Evolutionary conservation across 2,113 vertebrate species (phyloP), one percentile per base, ranked within the genome.

Genomic region (Cephalopterus ornatus): DNA sequence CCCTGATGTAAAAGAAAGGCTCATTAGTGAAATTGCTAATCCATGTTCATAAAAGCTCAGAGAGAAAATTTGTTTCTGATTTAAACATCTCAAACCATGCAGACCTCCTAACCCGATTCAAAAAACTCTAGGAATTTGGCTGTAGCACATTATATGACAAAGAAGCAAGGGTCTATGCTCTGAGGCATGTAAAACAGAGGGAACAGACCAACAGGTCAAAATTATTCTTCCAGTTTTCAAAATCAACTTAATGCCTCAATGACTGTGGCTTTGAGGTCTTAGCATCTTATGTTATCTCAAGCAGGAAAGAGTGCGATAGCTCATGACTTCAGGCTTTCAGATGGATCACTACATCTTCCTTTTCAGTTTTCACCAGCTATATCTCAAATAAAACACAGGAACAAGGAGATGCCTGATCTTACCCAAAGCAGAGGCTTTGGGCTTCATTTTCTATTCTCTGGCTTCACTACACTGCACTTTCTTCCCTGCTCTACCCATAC

Each of bases 291-390:
- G 26, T 8, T 21, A 28, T 20, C 33, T 28, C 8, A 35, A 17
- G 20, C 11, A 56, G 42, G 24, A 67, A 19, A 59, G 4, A 49
- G 5, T 0, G 0, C 1, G 11, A 4, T 8, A 67, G 4, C 8
- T 5, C 35, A 53, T 5, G 13, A 32, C 26, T 84, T 70, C 33
- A 22, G 39, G 15, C 16, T 56, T 17, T 30, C 30, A 37, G 19
- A 46, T 6, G 2, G 71, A 84, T 50, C 4, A 8, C 33, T 75
- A 42, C 6, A 12, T 14, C 33, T 59, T 84, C 6, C 6, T 67
- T 70, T 50, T 26, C 8, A 20, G 4, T 28, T 72, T 85, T 75
- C 56, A 78, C 8, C 24, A 73, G 9, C 19, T 8, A n/a, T 4
- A 14, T 20, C 44, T 44, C 44, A 20, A n/a, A 81, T 53, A 88